A percentile compares a stretch with the other conserved stretches of the same genome.
phyloP scores from a whole-genome alignment of 2,797 vertebrate genomes.

The Australoheros facetus region DNA sequence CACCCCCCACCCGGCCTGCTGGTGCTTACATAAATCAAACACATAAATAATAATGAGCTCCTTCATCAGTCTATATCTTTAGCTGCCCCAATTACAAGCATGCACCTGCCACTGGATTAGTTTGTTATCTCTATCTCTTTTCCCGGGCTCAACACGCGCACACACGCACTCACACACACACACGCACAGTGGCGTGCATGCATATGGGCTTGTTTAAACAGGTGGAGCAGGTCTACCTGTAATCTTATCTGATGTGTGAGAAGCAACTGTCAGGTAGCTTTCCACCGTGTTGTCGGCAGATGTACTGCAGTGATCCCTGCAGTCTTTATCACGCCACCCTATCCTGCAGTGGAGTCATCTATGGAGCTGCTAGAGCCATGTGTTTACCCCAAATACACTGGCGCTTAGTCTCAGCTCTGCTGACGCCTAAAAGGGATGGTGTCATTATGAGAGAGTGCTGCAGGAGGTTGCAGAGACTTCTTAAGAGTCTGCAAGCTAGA shows the following conservation, averaged over 20 bases:
- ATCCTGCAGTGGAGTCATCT: conserved; percentile 52
- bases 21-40: conserved; percentile 61
- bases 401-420: conserved; percentile 63
- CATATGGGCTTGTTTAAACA: conserved; percentile 61
- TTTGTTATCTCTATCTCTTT: conserved; percentile 35
- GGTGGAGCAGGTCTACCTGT: conserved; percentile 71
- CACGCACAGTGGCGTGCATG: background rate
- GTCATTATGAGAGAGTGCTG: conserved; percentile 64
- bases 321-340: conserved; percentile 23
- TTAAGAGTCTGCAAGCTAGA: conserved; percentile 19
- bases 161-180: conserved; percentile 26
- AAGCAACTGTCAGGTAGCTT: conserved; percentile 73
- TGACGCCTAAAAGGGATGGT: conserved; percentile 65
- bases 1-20: background rate
- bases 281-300: conserved; percentile 54
- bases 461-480: conserved; percentile 46
- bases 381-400: conserved; percentile 70
- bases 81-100: conserved; percentile 60
- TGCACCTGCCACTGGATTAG: conserved; percentile 68
- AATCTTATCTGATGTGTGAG: conserved; percentile 75
- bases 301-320: conserved; percentile 19
- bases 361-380: conserved; percentile 49
- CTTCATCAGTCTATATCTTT: conserved; percentile 58
- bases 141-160: background rate
- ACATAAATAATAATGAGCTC: conserved; percentile 68